Conservation (phyloP, 2,888 invertebrate genomes). For the Eupithecia pulchellata region DNA sequence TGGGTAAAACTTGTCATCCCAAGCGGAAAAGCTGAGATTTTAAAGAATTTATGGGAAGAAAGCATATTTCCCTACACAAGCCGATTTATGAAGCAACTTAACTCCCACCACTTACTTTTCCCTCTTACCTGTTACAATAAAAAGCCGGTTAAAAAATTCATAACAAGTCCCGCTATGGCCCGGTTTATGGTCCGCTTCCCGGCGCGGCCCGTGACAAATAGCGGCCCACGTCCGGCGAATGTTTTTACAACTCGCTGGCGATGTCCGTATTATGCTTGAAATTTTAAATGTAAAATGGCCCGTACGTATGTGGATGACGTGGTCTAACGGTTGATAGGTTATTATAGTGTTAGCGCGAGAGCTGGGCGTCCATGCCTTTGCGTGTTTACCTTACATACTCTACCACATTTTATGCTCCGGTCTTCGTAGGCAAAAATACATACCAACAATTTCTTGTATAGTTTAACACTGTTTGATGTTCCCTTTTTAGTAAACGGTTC, state of each 20-base stretch:
- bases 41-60: slow-evolving; percentile 20
- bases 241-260: slow-evolving; percentile 63
- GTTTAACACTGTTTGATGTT: too few species aligned
- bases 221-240: slow-evolving; percentile 52
- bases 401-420: too few species aligned
- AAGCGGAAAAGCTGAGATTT: neutral
- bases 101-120: slow-evolving; percentile 23
- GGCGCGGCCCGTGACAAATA: slow-evolving; percentile 55
- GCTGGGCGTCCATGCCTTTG: neutral
- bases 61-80: slow-evolving; percentile 29
- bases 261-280: slow-evolving; percentile 40
- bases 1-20: neutral
- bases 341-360: neutral
- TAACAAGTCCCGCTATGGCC: slow-evolving; percentile 50
- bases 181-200: slow-evolving; percentile 58
- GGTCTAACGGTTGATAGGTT: neutral
- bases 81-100: slow-evolving; percentile 28
- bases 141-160: slow-evolving; percentile 47
- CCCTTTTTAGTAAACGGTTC: too few species aligned
- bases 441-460: too few species aligned
- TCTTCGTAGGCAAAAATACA: too few species aligned
- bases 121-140: slow-evolving; percentile 45
- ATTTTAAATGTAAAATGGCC: slow-evolving; percentile 24
- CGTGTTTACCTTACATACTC: too few species aligned
- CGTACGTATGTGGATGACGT: slow-evolving; percentile 11